Conservation (phyloP, 1,140 invertebrate species). For the Acromyrmex heyeri region DNA sequence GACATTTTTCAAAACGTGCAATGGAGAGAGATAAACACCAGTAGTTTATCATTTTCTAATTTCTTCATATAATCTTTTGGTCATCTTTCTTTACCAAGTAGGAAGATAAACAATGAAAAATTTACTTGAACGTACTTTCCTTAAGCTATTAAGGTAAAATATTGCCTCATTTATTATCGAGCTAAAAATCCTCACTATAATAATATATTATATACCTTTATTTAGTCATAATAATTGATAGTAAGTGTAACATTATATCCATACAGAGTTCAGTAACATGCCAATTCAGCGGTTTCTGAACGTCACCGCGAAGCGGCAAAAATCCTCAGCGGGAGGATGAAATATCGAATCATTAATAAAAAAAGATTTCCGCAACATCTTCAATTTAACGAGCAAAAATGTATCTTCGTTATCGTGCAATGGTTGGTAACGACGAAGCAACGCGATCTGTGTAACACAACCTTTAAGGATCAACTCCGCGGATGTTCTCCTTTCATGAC, state of each 20-base stretch:
- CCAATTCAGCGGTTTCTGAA: slow-evolving; percentile 15
- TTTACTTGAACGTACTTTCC: slow-evolving; percentile 42
- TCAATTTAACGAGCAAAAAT: slow-evolving; percentile 78
- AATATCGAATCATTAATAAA: slow-evolving; percentile 64
- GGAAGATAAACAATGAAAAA: slow-evolving; percentile 34
- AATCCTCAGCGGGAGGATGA: neutral
- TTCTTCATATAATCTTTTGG: slow-evolving; percentile 21
- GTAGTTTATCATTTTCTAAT: slow-evolving; percentile 36
- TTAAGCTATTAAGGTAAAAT: slow-evolving; percentile 47
- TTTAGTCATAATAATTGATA: slow-evolving; percentile 42
- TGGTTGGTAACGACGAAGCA: slow-evolving; percentile 69
- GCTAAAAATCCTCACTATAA: slow-evolving; percentile 19
- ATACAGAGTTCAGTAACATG: slow-evolving; percentile 23
- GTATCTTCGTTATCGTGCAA: slow-evolving; percentile 72
- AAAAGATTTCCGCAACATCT: slow-evolving; percentile 21
- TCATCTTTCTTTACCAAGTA: slow-evolving; percentile 5
- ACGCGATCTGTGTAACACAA: slow-evolving; percentile 75
- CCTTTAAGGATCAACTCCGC: slow-evolving; percentile 52
- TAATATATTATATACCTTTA: neutral
- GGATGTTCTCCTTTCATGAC: slow-evolving; percentile 45
- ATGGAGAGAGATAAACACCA: neutral
- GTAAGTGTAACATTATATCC: slow-evolving; percentile 5
- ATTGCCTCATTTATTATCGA: slow-evolving; percentile 48
- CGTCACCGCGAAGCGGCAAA: neutral
- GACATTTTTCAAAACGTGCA: neutral